Base-by-base conservation (phyloP, 2,797 vertebrate genomes). In the Paramormyrops hopkinsi region DNA sequence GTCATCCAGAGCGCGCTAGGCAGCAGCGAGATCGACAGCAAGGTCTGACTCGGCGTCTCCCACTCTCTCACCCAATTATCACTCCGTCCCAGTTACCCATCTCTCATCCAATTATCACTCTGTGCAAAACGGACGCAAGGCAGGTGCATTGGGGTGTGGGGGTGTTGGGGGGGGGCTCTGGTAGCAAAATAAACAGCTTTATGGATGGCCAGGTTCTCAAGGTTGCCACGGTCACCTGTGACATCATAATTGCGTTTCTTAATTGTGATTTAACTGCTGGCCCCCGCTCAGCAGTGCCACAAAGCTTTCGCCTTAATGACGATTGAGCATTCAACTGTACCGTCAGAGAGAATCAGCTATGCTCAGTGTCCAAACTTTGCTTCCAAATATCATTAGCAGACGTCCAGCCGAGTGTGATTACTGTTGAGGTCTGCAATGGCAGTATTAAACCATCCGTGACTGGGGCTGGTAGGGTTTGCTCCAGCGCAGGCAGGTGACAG, bases 1-100 rank as follows among this genome's bases (percentile, higher is more conserved):
- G 97, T 98, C 93, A 97, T 97, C 93, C 97, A 98, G 95, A 97
- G 97, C 91, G 97, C 97, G 25, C 96, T 98, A 89, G 97, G 97
- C 91, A 98, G 96, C 96, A 97, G 95, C 90, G 97, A 97, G 95
- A 97, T 98, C 94, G 97, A 98, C 94, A 97, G 97, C 96, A 98
- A 98, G 97, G 97, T 98, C 92, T 91, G 95, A 95, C 79, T 84
- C 83, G 79, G 59, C 44, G 6, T 19, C 41, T 14, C 59, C 86
- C 48, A 5, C 65, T 83, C 69, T 54, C 59, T 65, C 33, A 62
- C 50, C 44, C 79, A 33, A 62, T 86, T 65, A 62, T 85, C 89
- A 25, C 14, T 44, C 54, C 19, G 29, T 85, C 82, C 19, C 33
- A 87, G 65, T 33, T 37, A 73, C 29, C 65, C 29, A 33, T 37